These are phyloP conservation scores for Lepisosteus oculatus DNA, from an alignment of 2,113 vertebrate genomes.

Conservation along the genomic window DNA sequence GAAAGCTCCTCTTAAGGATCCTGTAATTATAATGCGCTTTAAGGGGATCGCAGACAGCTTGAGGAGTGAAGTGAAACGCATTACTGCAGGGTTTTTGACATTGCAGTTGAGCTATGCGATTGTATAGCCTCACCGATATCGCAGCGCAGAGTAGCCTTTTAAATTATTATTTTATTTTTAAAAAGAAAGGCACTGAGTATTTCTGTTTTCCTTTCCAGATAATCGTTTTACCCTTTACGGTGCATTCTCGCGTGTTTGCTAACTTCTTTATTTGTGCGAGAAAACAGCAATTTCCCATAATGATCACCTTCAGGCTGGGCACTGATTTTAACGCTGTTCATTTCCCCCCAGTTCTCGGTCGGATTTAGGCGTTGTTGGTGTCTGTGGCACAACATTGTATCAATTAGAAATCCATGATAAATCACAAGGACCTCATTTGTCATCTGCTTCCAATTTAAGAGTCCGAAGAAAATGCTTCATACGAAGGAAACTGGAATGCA, in stretches of 20 bases:
- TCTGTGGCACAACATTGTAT: slow-evolving; percentile 17
- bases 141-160: not conserved
- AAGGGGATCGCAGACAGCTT: slow-evolving; percentile 59
- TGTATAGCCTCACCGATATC: not conserved
- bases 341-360: slow-evolving; percentile 1
- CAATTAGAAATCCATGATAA: slow-evolving; percentile 25
- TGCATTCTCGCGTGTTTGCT: slow-evolving; percentile 51
- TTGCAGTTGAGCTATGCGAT: not conserved
- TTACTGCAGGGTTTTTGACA: slow-evolving; percentile 63
- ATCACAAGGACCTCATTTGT: slow-evolving; percentile 21
- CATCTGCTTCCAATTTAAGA: slow-evolving; percentile 23
- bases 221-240: slow-evolving; percentile 55
- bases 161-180: no score
- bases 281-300: slow-evolving; percentile 39
- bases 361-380: slow-evolving; percentile 12
- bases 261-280: slow-evolving; percentile 55
- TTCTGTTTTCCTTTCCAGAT: not conserved
- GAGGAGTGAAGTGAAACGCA: slow-evolving; percentile 54
- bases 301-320: slow-evolving; percentile 8
- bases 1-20: slow-evolving; percentile 65
- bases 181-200: not conserved
- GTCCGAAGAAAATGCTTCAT: slow-evolving; percentile 24
- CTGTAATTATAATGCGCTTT: slow-evolving; percentile 78
- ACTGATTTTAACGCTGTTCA: slow-evolving; percentile 15
- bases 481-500: slow-evolving; percentile 23